Evolutionary conservation across 1,140 invertebrate genomes (phyloP), one percentile per base, ranked within the genome.

Genomic region (Macrosteles quadrilineatus): DNA sequence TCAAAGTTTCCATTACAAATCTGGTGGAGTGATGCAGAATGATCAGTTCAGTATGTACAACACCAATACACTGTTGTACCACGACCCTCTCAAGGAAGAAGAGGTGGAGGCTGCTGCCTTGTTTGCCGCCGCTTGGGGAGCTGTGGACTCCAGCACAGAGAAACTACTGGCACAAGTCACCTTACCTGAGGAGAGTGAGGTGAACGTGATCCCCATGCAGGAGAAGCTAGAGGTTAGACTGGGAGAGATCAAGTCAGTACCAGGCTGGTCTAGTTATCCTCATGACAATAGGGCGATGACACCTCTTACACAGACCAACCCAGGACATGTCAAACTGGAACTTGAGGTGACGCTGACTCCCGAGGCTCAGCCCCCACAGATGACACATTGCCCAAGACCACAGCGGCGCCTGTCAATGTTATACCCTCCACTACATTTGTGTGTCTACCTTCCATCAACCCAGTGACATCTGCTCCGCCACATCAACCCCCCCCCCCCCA

Each of bases 171-270:
- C 79, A 71, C 78, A 72, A 53, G 50, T 64, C 12, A 59, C 71
- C 6, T 23, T 70, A 50, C 68, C 70, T 45, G 45, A 66, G 30
- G 71, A 68, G 30, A 53, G 53, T 29, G 72, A 81, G 71, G 80
- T 82, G 19, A 73, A 82, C 71, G 80, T 83, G 1, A 83, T 83
- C 68, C 82, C 83, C 3, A 83, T 83, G 80, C 79, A 83, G 73
- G 83, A 85, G 75, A 82, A 83, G 75, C 71, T 84, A 27, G 82
- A 84, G 75, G 82, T 84, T 0, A 74, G 82, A 68, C 72, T 84
- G 50, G 79, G 83, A 74, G 78, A 83, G 72, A 80, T 79, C 3
- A 43, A 43, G 36, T 80, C 70, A 30, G 50, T 40, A 32, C 36
- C 71, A 12, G 71, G 74, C 11, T 75, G 73, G 73, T 32, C 27